phyloP scores from a whole-genome alignment of 2,888 invertebrate genomes.

The Synanthedon tipuliformis region DNA sequence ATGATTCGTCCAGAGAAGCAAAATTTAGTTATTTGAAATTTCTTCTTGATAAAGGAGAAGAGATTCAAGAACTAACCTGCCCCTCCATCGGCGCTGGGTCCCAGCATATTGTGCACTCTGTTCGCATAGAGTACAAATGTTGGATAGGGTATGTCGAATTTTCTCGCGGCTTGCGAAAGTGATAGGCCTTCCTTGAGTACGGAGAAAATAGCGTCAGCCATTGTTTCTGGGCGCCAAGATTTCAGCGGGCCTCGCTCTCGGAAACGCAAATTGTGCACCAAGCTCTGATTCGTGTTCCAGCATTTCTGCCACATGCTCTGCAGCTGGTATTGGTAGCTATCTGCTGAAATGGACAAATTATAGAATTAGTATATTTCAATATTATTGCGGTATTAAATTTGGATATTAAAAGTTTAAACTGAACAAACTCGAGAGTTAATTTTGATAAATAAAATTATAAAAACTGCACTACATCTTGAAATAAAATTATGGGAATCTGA shows the following conservation, averaged over 20 bases:
- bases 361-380: conserved; percentile 18
- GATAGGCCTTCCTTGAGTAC: conserved; percentile 91
- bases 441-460: too few species aligned
- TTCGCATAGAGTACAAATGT: conserved; percentile 94
- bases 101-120: conserved; percentile 93
- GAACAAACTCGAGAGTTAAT: too few species aligned
- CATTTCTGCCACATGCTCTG: conserved; percentile 97
- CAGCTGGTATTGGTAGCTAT: conserved; percentile 94
- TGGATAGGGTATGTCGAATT: conserved; percentile 95
- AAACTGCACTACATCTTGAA: too few species aligned
- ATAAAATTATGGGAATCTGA: too few species aligned
- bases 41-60: too few species aligned
- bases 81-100: conserved; percentile 91
- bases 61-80: conserved; percentile 73
- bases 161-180: conserved; percentile 89
- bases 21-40: too few species aligned
- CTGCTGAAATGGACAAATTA: conserved; percentile 73
- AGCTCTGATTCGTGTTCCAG: conserved; percentile 92
- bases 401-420: too few species aligned
- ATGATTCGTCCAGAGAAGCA: too few species aligned
- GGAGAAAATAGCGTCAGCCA: conserved; percentile 95
- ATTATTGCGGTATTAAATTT: background rate
- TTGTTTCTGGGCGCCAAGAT: conserved; percentile 94
- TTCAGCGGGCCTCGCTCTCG: conserved; percentile 92
- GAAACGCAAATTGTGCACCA: conserved; percentile 91